phyloP scores from a whole-genome alignment of 2,113 vertebrate genomes.

The Oncorhynchus kisutch region DNA sequence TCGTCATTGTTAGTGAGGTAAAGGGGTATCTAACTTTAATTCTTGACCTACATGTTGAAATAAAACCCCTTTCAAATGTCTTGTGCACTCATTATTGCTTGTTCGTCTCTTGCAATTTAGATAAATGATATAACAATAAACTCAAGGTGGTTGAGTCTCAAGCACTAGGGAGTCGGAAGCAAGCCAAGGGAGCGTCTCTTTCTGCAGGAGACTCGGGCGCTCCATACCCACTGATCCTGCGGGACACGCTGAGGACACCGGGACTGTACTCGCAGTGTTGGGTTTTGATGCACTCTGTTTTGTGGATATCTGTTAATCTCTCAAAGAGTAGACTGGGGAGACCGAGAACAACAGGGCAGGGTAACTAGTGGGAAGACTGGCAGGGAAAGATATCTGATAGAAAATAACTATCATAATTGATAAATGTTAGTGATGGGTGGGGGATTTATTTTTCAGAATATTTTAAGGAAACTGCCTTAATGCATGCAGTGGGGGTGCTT shows the following conservation, averaged over 20 bases:
- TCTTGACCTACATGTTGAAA: constrained; percentile 82
- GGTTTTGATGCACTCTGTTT: constrained; percentile 96
- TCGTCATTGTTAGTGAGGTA: constrained; percentile 20
- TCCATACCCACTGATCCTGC: constrained; percentile 95
- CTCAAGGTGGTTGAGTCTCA: constrained; percentile 99
- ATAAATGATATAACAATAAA: constrained; percentile 99
- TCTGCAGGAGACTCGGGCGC: constrained; percentile 93
- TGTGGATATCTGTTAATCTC: constrained; percentile 83
- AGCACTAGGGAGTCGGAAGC: constrained; percentile 99
- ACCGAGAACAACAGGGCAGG: constrained; percentile 40
- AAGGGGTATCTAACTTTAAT: constrained; percentile 49
- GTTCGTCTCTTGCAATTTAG: constrained; percentile 99
- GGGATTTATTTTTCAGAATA: too few species aligned
- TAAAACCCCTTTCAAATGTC: constrained; percentile 85
- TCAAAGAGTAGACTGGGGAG: constrained; percentile 62
- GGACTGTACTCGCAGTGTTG: constrained; percentile 99
- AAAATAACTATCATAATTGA: too few species aligned
- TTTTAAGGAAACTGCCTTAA: too few species aligned
- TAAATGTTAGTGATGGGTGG: too few species aligned
- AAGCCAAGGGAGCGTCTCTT: constrained; percentile 98
- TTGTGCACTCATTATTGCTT: constrained; percentile 99
- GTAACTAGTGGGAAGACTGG: not conserved
- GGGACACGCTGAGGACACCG: constrained; percentile 98
- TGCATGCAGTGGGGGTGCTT: not conserved
- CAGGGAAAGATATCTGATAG: not conserved